These are phyloP conservation scores for Dipus sagitta DNA, from an alignment of 2,797 vertebrate genomes.

Conservation along the genomic window DNA sequence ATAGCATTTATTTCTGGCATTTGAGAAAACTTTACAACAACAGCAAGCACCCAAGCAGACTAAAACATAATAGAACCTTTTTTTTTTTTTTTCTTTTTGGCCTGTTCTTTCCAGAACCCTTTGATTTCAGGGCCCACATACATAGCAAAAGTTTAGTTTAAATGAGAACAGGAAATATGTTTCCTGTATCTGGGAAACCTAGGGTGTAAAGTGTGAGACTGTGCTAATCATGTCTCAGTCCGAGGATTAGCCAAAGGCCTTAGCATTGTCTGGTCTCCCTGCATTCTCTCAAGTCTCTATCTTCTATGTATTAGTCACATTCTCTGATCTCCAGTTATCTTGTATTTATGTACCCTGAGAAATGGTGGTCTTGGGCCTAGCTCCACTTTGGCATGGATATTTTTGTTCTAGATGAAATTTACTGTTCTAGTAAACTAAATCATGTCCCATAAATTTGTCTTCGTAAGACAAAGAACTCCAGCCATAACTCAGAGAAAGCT, in stretches of 20 bases:
- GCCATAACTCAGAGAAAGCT: neutral
- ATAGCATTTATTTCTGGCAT: slow-evolving; percentile 11
- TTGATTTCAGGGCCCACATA: neutral
- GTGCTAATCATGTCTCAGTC: neutral
- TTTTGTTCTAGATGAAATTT: neutral
- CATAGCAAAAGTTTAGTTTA: neutral
- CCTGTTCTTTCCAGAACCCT: neutral
- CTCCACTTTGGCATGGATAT: neutral
- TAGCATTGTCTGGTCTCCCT: neutral
- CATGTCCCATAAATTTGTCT: neutral
- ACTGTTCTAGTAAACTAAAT: slow-evolving; percentile 17
- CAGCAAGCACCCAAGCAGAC: neutral
- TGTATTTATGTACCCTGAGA: neutral
- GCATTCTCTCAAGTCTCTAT: neutral
- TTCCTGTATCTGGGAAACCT: neutral
- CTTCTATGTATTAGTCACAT: neutral
- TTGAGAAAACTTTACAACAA: slow-evolving; percentile 25
- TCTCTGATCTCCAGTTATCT: neutral
- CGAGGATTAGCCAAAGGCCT: neutral
- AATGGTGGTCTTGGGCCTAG: neutral
- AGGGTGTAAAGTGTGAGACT: neutral
- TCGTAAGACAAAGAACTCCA: neutral
- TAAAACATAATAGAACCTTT: neutral
- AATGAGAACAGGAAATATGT: neutral
- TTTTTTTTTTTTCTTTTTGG: neutral